A percentile compares a stretch with the other conserved stretches of the same genome.
These are phyloP conservation scores for Margaritifera margaritifera DNA, from an alignment of 2,888 invertebrate genomes.

Conservation along the genomic window DNA sequence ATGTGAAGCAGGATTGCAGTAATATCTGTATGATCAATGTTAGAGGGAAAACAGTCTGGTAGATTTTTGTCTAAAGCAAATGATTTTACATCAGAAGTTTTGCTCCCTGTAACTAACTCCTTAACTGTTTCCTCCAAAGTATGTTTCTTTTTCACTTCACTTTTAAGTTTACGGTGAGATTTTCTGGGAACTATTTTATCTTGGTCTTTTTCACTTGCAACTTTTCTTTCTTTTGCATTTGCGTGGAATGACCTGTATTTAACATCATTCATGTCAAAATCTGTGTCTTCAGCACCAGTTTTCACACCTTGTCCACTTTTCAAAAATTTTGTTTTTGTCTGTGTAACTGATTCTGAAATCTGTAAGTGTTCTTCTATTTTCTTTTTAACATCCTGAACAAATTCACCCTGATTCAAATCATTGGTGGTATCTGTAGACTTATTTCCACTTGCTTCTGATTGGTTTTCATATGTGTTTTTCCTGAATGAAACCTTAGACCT, in stretches of 20 bases:
- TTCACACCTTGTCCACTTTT: neutral
- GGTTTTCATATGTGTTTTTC: neutral
- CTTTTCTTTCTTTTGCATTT: neutral
- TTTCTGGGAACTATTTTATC: neutral
- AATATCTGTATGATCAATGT: constrained; percentile 43
- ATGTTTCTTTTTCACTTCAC: neutral
- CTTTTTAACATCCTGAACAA: neutral
- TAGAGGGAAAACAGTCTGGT: too few species aligned
- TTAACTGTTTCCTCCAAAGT: too few species aligned
- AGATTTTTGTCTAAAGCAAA: too few species aligned
- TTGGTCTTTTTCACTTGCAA: neutral
- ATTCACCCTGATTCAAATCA: neutral
- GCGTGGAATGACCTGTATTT: neutral
- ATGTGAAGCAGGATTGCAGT: constrained; percentile 45
- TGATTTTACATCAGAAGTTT: too few species aligned
- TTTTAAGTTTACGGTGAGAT: neutral
- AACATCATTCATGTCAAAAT: constrained; percentile 17
- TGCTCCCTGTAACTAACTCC: neutral
- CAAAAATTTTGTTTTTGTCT: neutral
- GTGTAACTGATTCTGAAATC: neutral
- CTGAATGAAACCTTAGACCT: neutral
- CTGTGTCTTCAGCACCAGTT: constrained; percentile 14
- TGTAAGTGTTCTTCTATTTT: neutral
- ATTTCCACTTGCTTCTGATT: neutral
- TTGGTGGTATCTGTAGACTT: neutral